A percentile compares a stretch with the other conserved stretches of the same genome.
Conservation (phyloP, 1,140 invertebrate genomes). For the Cataglyphis hispanica region DNA sequence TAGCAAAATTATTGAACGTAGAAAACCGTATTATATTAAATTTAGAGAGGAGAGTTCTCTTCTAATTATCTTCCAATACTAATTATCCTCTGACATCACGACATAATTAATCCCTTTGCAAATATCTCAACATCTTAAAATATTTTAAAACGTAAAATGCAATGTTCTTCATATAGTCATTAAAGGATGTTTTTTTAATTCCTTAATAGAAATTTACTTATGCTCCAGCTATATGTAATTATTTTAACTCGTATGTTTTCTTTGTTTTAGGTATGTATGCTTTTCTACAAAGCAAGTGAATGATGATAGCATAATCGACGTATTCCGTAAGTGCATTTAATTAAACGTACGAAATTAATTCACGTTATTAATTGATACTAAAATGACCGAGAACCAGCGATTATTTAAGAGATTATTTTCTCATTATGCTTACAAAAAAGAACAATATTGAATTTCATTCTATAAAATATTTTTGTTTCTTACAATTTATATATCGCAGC, state of each 20-base stretch:
- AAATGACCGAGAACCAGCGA: not conserved
- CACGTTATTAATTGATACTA: not conserved
- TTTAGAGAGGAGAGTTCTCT: slow-evolving; percentile 14
- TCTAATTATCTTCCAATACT: not conserved
- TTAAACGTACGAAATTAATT: not conserved
- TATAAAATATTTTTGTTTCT: not conserved
- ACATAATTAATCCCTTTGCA: not conserved
- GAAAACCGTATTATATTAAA: slow-evolving; percentile 15
- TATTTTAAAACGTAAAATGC: not conserved
- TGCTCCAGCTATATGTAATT: not conserved
- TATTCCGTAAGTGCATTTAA: slow-evolving; percentile 58
- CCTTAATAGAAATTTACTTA: not conserved
- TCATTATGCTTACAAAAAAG: not conserved
- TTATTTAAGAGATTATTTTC: not conserved
- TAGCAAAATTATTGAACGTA: slow-evolving; percentile 47
- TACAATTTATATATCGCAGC: not conserved
- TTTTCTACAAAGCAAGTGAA: slow-evolving; percentile 48
- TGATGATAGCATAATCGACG: slow-evolving; percentile 38
- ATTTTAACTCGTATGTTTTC: slow-evolving; percentile 15
- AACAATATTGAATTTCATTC: not conserved
- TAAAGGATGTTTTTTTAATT: not conserved
- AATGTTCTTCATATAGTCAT: not conserved
- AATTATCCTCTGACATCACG: not conserved
- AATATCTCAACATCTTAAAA: not conserved
- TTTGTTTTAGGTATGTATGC: slow-evolving; percentile 74